Percentiles rank a stretch among this genome's conserved stretches.
phyloP scores from a whole-genome alignment of 2,113 vertebrate genomes.

The Myrmecobius fasciatus region DNA sequence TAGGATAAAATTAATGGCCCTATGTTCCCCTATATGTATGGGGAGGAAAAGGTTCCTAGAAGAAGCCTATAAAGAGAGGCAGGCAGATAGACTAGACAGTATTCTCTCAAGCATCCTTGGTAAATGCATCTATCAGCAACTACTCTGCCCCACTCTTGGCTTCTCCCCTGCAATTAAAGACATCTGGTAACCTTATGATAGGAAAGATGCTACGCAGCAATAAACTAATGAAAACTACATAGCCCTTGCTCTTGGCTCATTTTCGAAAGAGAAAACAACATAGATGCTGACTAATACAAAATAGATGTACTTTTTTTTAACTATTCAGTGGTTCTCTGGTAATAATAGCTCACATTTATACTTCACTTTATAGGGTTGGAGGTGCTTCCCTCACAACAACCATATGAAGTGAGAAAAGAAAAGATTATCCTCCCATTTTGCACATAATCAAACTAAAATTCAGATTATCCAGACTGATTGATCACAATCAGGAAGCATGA shows the following conservation, averaged over 20 bases:
- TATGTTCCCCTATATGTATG: background rate
- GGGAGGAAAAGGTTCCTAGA: background rate
- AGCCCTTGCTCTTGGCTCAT: background rate
- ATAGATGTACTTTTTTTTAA: background rate
- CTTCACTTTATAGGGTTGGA: background rate
- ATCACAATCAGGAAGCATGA: background rate
- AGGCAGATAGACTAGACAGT: background rate
- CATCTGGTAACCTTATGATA: constrained; percentile 2
- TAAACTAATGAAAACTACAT: constrained; percentile 10
- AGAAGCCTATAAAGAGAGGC: background rate
- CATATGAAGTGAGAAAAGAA: background rate
- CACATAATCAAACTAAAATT: background rate
- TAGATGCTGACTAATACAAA: background rate
- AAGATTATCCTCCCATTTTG: background rate
- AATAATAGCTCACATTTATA: background rate
- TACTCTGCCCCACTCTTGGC: background rate
- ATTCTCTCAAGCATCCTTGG: background rate
- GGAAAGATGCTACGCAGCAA: background rate
- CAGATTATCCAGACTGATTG: background rate
- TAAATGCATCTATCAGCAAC: background rate
- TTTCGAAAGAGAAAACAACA: background rate
- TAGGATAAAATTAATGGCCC: background rate
- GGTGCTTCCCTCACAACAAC: background rate
- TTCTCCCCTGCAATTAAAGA: background rate
- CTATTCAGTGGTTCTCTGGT: constrained; percentile 6